Base-by-base conservation (phyloP, 2,888 invertebrate species). In the Melanophora roralis region DNA sequence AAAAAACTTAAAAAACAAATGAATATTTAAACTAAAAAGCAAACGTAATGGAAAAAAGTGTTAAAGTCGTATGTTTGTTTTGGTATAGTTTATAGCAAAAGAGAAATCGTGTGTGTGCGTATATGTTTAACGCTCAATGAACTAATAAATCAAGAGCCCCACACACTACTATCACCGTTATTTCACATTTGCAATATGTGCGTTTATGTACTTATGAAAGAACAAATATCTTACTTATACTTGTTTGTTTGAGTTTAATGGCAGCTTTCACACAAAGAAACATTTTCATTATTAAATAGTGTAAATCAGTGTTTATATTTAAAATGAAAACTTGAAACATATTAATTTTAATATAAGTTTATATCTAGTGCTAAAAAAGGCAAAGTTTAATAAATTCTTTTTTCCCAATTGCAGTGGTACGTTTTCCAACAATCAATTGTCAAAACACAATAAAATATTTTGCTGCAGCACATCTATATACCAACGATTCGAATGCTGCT, bases 1-100 rank as follows among this genome's bases (percentile, higher is more conserved):
- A 19, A 34, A 36, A 36, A 55, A 55, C 9, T 32, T 5, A 51
- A 51, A 51, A 21, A 47, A 1, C 6, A 27, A 53, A 72, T 55
- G 51, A 53, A 79, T 65, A 71, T 79, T 74, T 62, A 74, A 79
- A 79, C 71, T 71, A 79, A 78, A 27, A 74, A 78, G 64, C 57
- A 65, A 73, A 73, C 47, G 51, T 51, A 69, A 78, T 64, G 78
- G 32, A 43, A 74, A 78, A 57, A 64, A 27, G n/a, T 68, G 34
- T 32, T 14, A 51, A 38, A 68, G 62, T 60, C 60, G 9, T 68
- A 60, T 62, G 51, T 49, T 32, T 60, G 51, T 71, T 19, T 71
- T 19, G 23, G 5, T 32, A 60, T 49, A 27, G 27, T 27, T 27
- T 27, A 71, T 60, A 32, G n/a, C 32, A 19, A 8, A 4, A 69